Evolutionary conservation across 2,888 invertebrate species (phyloP).

Genomic region (Ommatoiulus sabulosus): DNA sequence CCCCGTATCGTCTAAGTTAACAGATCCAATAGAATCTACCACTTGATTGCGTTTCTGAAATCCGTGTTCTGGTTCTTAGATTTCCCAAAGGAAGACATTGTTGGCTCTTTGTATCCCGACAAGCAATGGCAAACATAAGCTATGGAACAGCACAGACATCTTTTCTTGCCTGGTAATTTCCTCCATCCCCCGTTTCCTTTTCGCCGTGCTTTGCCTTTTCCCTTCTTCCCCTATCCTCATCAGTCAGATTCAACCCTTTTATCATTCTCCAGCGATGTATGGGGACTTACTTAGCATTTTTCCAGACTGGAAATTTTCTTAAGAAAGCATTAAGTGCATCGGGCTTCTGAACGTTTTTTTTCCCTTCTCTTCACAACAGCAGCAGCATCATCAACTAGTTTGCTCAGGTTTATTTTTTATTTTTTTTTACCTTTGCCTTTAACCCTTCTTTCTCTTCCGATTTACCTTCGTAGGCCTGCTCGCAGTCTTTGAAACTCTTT

Average conservation of each 20-base stretch:
- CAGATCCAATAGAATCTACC: conserved; percentile 48
- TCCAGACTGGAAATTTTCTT: conserved; percentile 42
- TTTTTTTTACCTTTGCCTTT: not conserved
- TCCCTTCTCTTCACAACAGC: not conserved
- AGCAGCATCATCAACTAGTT: conserved; percentile 9
- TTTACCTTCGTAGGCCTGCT: not conserved
- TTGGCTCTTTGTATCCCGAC: conserved; percentile 44
- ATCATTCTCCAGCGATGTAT: conserved; percentile 44
- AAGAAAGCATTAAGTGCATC: conserved; percentile 44
- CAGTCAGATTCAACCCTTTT: conserved; percentile 39
- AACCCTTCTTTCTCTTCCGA: conserved; percentile 35
- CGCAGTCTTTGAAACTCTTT: conserved; percentile 35
- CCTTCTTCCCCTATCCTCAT: not conserved
- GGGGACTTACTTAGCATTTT: conserved; percentile 44
- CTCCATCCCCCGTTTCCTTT: conserved; percentile 25
- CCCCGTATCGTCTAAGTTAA: conserved; percentile 37
- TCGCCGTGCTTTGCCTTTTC: not conserved
- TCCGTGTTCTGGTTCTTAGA: conserved; percentile 48
- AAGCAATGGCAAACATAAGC: conserved; percentile 48
- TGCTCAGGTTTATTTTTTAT: not conserved
- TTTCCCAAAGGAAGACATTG: conserved; percentile 48
- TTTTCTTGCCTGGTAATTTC: conserved; percentile 47
- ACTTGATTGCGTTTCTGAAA: conserved; percentile 48
- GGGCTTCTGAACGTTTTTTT: not conserved
- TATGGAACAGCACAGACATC: conserved; percentile 38